Evolutionary conservation across 92 coral and sea anemone genomes (phyloP).

Genomic region (Palythoa heliodiscus): DNA sequence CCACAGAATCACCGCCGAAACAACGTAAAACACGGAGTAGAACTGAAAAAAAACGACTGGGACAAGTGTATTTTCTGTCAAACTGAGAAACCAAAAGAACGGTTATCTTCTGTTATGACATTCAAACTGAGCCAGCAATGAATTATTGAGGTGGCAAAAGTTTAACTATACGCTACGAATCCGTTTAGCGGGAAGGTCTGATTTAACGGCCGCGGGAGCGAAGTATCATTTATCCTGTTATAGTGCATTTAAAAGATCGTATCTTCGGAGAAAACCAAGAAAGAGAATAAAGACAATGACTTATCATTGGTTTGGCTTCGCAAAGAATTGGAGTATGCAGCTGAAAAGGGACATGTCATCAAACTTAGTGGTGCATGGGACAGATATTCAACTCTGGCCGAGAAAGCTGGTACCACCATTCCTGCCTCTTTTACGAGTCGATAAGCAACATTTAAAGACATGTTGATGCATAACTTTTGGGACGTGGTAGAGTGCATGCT

Average conservation of each 20-base stretch:
- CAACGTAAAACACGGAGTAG: too few species aligned
- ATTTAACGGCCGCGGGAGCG: conserved; percentile 52
- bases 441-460: conserved; percentile 43
- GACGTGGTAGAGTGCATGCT: conserved; percentile 40
- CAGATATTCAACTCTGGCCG: conserved; percentile 52
- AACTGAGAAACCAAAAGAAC: too few species aligned
- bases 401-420: conserved; percentile 50
- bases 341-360: conserved; percentile 59
- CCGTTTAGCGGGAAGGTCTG: conserved; percentile 59
- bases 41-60: too few species aligned
- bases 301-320: conserved; percentile 60
- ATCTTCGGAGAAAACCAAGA: conserved; percentile 40
- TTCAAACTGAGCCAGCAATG: too few species aligned
- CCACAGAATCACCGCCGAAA: too few species aligned
- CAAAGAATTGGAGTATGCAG: conserved; percentile 59
- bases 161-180: conserved; percentile 46
- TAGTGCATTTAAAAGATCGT: conserved; percentile 47
- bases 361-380: conserved; percentile 62
- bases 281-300: conserved; percentile 48
- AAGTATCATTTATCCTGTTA: conserved; percentile 50
- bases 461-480: conserved; percentile 40
- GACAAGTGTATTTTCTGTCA: too few species aligned
- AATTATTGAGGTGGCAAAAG: too few species aligned
- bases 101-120: too few species aligned
- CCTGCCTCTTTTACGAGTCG: conserved; percentile 28